phyloP scores from a whole-genome alignment of 2,113 vertebrate species.

The Apaloderma vittatum region DNA sequence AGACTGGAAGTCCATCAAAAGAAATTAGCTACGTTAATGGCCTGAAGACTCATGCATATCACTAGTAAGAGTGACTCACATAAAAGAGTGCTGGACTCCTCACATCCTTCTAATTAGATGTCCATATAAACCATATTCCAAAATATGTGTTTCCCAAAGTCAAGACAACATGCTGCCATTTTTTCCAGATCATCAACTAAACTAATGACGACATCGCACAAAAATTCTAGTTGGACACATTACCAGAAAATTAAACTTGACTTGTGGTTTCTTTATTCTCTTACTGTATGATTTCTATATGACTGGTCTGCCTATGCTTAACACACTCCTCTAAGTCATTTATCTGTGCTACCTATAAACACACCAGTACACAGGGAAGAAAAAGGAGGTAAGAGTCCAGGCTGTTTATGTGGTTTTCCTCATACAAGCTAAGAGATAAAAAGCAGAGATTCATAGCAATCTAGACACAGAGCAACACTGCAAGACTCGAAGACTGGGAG shows the following conservation, averaged over 20 bases:
- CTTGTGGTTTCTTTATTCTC: neutral
- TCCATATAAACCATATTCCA: neutral
- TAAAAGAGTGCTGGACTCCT: neutral
- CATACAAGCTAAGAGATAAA: neutral
- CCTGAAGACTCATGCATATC: neutral
- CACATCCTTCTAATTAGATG: neutral
- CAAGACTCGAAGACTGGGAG: neutral
- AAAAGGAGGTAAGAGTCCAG: neutral
- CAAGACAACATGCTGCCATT: neutral
- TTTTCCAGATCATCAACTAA: neutral
- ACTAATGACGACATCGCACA: neutral
- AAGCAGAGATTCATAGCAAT: neutral
- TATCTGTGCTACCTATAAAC: neutral
- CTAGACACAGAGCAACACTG: neutral
- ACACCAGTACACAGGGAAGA: neutral
- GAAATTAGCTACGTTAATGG: neutral
- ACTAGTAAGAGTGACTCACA: neutral
- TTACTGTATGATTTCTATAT: neutral
- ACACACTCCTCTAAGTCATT: neutral
- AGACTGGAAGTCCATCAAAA: neutral
- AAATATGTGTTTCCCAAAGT: neutral
- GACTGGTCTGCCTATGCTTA: neutral
- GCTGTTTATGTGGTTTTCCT: neutral
- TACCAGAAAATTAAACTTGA: neutral
- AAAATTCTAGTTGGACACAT: neutral